Evolutionary conservation across 2,888 invertebrate species (phyloP).

Genomic region (Sesamia inferens): DNA sequence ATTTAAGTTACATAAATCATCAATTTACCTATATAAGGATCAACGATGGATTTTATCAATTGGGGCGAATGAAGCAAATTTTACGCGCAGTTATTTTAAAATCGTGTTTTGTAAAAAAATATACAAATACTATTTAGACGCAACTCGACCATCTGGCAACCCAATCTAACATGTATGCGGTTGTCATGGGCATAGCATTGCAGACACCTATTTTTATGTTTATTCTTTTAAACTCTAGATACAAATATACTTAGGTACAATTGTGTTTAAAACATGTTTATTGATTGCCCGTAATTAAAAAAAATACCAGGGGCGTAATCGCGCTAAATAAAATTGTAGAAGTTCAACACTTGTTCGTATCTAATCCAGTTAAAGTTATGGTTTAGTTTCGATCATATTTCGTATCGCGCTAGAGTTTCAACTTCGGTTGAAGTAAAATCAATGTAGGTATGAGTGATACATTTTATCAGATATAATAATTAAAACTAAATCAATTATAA

Average conservation of each 20-base stretch:
- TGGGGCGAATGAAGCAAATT: not conserved
- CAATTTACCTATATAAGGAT: no score
- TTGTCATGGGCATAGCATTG: not conserved
- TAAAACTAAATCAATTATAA: no score
- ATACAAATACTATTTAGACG: not conserved
- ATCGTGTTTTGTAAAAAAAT: not conserved
- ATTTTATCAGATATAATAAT: no score
- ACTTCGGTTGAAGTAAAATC: no score
- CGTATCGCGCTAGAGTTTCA: no score
- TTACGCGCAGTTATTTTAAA: not conserved
- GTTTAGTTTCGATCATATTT: no score
- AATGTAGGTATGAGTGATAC: no score
- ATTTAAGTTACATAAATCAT: no score
- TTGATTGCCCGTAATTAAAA: conserved; percentile 48
- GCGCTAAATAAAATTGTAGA: no score
- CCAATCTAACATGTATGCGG: not conserved
- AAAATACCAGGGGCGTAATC: no score
- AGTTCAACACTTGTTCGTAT: no score
- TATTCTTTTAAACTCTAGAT: not conserved
- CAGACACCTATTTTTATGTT: not conserved
- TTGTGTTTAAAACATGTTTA: conserved; percentile 22
- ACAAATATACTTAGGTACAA: not conserved
- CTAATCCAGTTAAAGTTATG: no score
- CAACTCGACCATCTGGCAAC: not conserved
- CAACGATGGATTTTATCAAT: not conserved